Evolutionary conservation across 1,140 invertebrate species (phyloP).

Genomic region (Conus ventricosus): DNA sequence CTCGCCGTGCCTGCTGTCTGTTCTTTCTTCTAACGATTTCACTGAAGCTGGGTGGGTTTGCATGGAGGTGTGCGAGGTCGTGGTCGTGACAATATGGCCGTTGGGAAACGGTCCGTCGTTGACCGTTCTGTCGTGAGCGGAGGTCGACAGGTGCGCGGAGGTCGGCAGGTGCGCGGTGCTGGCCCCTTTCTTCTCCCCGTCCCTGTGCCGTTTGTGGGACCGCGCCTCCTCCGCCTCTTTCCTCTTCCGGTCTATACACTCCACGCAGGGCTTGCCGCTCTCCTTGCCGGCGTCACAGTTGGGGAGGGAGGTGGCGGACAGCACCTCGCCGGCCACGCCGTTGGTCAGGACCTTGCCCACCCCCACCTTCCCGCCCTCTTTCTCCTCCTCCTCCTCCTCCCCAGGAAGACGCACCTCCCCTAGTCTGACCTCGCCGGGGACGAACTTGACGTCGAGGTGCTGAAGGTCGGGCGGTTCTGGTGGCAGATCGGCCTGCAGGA

Average conservation of each 20-base stretch:
- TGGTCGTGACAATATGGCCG: background rate
- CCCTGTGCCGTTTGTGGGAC: background rate
- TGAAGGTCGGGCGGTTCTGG: conserved; percentile 50
- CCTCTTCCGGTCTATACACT: background rate
- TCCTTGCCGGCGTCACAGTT: background rate
- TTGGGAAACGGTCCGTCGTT: background rate
- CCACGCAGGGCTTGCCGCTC: background rate
- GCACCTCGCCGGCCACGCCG: background rate
- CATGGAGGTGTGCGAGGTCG: background rate
- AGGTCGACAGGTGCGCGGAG: background rate
- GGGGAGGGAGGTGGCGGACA: background rate
- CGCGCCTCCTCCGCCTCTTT: background rate
- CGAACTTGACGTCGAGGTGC: conserved; percentile 57
- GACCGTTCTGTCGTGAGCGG: background rate
- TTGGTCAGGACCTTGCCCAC: background rate
- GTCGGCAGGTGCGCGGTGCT: background rate
- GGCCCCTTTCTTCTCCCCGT: background rate
- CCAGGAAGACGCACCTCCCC: conserved; percentile 51
- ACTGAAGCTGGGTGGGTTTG: background rate
- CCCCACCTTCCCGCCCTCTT: background rate
- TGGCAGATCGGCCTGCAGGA: conserved; percentile 58
- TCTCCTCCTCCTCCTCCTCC: background rate
- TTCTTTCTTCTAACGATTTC: background rate
- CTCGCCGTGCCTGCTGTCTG: background rate
- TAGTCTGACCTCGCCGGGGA: conserved; percentile 63